A percentile compares a stretch with the other conserved stretches of the same genome.
phyloP scores from a whole-genome alignment of 53 echinoderm and acorn worm species.

The Astropecten irregularis region DNA sequence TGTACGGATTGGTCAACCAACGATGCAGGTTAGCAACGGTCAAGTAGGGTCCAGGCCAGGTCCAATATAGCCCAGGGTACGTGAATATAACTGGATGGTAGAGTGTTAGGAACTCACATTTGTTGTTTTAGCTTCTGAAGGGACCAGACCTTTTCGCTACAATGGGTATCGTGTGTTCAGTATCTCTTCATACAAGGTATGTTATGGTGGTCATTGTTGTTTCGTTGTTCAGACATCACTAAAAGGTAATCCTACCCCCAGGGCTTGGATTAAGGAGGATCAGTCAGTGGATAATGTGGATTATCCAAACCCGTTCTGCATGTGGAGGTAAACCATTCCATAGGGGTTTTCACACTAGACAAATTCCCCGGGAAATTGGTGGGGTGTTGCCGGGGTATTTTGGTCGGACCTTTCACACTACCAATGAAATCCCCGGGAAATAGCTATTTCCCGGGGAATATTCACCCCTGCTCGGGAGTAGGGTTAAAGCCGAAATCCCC shows the following conservation, averaged over 20 bases:
- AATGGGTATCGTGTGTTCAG: conserved; percentile 37
- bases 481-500: no score
- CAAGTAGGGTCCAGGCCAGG: conserved; percentile 21
- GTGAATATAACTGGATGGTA: neutral
- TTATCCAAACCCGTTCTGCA: no score
- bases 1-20: neutral
- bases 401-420: no score
- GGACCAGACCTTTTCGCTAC: neutral
- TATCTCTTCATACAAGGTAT: neutral
- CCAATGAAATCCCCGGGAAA: no score
- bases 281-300: neutral
- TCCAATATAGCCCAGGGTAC: neutral
- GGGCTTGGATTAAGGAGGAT: neutral
- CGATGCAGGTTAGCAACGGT: conserved; percentile 27
- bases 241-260: neutral
- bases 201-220: neutral
- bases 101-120: neutral
- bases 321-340: no score
- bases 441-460: no score
- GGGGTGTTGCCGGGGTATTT: no score
- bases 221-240: neutral
- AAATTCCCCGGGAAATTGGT: no score
- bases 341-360: no score
- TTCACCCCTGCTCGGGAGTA: no score
- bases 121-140: conserved; percentile 4